Percentiles rank a stretch among this genome's conserved stretches.
Conservation (phyloP, 2,113 vertebrate species). For the Rhombomys opimus region DNA sequence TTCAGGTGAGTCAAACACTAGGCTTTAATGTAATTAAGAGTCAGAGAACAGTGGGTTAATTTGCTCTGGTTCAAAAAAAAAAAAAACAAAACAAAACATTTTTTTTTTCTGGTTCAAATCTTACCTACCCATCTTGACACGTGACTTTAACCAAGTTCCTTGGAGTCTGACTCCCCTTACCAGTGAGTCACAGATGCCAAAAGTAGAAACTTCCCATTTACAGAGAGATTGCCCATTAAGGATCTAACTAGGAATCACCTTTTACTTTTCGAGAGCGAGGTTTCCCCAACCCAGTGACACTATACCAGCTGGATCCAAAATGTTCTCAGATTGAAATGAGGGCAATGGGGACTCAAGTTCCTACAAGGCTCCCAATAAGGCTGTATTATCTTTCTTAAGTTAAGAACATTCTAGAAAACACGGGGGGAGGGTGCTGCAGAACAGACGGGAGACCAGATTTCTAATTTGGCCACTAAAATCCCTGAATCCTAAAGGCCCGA, state of each 20-base stretch:
- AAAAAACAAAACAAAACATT: no score
- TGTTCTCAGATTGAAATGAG: neutral
- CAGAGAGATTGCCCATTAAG: neutral
- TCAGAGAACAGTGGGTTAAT: neutral
- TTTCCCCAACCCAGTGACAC: neutral
- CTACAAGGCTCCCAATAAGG: neutral
- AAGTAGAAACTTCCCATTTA: neutral
- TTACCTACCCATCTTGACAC: neutral
- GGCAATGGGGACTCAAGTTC: neutral
- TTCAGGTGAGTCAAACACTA: neutral
- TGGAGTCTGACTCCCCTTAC: neutral
- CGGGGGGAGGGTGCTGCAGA: neutral
- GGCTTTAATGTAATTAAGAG: neutral
- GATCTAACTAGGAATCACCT: neutral
- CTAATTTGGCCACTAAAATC: slow-evolving; percentile 19
- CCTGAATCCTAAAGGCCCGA: neutral
- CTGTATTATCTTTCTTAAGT: neutral
- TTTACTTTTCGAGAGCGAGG: neutral
- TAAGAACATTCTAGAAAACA: slow-evolving; percentile 31
- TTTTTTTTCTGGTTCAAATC: neutral
- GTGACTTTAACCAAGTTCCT: neutral
- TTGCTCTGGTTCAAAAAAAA: neutral
- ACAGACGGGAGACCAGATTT: neutral
- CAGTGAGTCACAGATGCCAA: neutral
- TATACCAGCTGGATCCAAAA: neutral